phyloP scores from a whole-genome alignment of 2,888 invertebrate species.

The Amorpha juglandis region DNA sequence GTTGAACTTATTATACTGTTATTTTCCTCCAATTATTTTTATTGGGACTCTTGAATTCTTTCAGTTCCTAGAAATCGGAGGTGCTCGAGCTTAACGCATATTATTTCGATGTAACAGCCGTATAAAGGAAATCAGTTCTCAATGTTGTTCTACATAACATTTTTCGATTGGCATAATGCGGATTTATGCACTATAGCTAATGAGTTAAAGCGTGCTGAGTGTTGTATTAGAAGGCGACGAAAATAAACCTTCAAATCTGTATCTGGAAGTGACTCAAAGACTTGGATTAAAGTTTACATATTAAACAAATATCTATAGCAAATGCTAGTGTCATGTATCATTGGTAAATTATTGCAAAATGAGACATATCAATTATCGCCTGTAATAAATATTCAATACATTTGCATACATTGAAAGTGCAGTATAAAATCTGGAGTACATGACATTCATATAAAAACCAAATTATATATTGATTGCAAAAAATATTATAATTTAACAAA shows the following conservation, averaged over 20 bases:
- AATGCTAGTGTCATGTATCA: background rate
- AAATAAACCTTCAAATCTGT: background rate
- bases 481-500: too few relatives aligned
- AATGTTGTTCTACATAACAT: background rate
- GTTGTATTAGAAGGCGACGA: background rate
- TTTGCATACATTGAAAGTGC: background rate
- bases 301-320: too few relatives aligned
- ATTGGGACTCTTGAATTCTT: too few relatives aligned
- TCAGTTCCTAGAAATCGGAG: background rate
- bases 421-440: too few relatives aligned
- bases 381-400: background rate
- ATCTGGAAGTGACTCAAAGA: background rate
- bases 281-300: too few relatives aligned
- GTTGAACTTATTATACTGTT: too few relatives aligned
- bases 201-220: background rate
- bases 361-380: background rate
- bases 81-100: too few relatives aligned
- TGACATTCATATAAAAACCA: too few relatives aligned
- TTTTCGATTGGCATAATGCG: background rate
- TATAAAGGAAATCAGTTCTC: background rate
- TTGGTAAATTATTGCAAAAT: background rate
- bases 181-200: constrained; percentile 1
- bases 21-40: too few relatives aligned
- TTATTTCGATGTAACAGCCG: background rate
- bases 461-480: too few relatives aligned